Conservation (phyloP, 2,113 vertebrate species). For the Ictalurus furcatus region DNA sequence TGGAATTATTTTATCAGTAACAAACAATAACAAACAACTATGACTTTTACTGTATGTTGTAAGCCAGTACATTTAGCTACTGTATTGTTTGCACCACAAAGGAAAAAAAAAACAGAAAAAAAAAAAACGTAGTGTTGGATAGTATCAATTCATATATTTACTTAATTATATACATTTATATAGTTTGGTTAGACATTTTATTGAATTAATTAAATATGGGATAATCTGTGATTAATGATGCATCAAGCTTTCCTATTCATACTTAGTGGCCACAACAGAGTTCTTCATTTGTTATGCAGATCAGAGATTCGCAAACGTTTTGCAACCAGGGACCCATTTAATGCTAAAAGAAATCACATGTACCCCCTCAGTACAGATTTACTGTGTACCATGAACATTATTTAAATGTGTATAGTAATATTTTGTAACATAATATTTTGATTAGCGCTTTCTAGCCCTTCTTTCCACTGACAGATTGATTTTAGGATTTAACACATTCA, state of each 20-base stretch:
- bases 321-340: neutral
- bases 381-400: neutral
- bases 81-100: neutral
- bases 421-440: neutral
- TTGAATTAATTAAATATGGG: neutral
- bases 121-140: neutral
- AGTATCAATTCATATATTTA: neutral
- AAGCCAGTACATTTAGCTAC: neutral
- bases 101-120: too few relatives aligned
- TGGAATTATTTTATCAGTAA: neutral
- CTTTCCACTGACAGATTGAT: neutral
- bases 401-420: neutral
- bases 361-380: neutral
- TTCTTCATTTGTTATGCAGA: neutral
- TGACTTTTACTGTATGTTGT: neutral
- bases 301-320: neutral
- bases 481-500: neutral
- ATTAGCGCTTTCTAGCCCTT: neutral
- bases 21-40: neutral
- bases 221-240: neutral
- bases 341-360: neutral
- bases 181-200: neutral
- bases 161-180: neutral
- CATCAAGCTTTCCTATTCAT: neutral
- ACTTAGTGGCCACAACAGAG: neutral